These are phyloP conservation scores for Ivindomyrus marchei DNA, from an alignment of 2,113 vertebrate genomes.

Conservation along the genomic window DNA sequence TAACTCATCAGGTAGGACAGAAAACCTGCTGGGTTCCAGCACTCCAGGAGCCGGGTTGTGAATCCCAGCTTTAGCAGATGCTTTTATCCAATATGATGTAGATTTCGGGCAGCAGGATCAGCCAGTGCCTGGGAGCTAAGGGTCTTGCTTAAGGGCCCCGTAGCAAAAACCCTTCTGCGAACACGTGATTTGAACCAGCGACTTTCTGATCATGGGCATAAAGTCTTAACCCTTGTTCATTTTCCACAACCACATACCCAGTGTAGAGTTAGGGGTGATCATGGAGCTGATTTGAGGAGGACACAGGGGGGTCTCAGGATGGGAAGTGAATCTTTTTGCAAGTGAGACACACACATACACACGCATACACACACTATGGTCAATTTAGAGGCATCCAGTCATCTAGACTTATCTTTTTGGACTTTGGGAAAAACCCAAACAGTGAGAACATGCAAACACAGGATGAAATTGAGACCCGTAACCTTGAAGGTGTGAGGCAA, in stretches of 20 bases:
- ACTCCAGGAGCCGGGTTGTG: not conserved
- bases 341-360: not conserved
- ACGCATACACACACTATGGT: not conserved
- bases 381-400: not conserved
- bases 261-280: not conserved
- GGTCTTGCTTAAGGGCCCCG: not conserved
- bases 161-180: not conserved
- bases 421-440: not conserved
- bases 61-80: not conserved
- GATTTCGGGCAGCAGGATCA: not conserved
- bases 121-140: not conserved
- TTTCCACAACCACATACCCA: not conserved
- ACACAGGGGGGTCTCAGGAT: not conserved
- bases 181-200: not conserved
- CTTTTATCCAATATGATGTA: not conserved
- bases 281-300: not conserved
- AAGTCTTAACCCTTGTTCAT: not conserved
- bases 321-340: not conserved
- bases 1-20: not conserved
- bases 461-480: not conserved
- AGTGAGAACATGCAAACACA: not conserved
- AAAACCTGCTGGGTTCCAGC: not conserved
- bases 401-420: not conserved
- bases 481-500: not conserved
- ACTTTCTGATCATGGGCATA: not conserved